phyloP scores from a whole-genome alignment of 2,888 invertebrate genomes.

The Sinhomidia bicolor region DNA sequence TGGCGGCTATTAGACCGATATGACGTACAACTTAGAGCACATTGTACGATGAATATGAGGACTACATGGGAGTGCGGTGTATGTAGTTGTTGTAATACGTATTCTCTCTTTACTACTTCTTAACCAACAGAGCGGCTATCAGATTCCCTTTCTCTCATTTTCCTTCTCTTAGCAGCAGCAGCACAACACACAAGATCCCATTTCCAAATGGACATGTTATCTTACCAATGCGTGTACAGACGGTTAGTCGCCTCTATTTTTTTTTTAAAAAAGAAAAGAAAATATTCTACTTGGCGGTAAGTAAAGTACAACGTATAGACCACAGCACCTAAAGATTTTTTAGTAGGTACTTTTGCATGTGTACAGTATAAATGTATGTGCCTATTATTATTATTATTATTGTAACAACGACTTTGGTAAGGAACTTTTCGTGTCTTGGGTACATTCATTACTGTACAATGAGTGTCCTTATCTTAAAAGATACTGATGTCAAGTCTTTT shows the following conservation, averaged over 20 bases:
- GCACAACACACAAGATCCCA: not conserved
- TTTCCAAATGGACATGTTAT: slow-evolving; percentile 35
- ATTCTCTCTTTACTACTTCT: not conserved
- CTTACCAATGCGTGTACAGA: not conserved
- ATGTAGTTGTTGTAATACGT: not conserved
- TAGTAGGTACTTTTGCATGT: not conserved
- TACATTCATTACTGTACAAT: not conserved
- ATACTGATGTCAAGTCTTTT: slow-evolving; percentile 31
- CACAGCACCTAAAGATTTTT: too few relatives aligned
- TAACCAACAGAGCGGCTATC: slow-evolving; percentile 15
- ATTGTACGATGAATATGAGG: too few relatives aligned
- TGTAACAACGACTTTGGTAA: too few relatives aligned
- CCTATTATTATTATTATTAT: not conserved
- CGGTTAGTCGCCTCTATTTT: not conserved
- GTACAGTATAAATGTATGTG: too few relatives aligned
- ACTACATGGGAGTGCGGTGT: too few relatives aligned
- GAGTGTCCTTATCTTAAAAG: not conserved
- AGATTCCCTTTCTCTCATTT: not conserved
- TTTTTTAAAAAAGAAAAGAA: not conserved
- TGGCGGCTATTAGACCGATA: slow-evolving; percentile 58
- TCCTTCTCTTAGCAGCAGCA: not conserved
- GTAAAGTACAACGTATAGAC: too few relatives aligned
- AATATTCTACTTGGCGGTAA: too few relatives aligned
- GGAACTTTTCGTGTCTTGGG: not conserved
- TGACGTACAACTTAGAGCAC: slow-evolving; percentile 45